phyloP scores from a whole-genome alignment of 1,140 invertebrate genomes.

The Aphelenchoides fujianensis region DNA sequence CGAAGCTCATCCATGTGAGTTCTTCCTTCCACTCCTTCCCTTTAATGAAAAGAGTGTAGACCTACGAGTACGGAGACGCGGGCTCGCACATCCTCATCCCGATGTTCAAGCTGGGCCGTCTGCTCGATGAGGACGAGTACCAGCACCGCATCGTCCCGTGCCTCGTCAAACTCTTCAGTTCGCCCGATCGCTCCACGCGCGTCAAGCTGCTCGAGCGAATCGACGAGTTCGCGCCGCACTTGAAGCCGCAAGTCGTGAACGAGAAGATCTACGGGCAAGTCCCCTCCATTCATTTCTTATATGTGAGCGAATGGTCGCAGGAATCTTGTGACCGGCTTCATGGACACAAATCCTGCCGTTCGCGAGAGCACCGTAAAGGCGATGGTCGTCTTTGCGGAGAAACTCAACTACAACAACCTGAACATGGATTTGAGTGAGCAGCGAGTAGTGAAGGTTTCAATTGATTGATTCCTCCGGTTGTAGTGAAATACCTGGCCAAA shows the following conservation, averaged over 20 bases:
- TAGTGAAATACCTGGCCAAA: constrained; percentile 88
- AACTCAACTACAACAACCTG: constrained; percentile 94
- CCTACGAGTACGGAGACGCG: constrained; percentile 63
- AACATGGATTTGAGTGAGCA: constrained; percentile 94
- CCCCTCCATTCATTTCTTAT: constrained; percentile 24
- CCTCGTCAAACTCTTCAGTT: constrained; percentile 90
- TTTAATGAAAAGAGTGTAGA: constrained; percentile 37
- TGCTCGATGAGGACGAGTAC: constrained; percentile 81
- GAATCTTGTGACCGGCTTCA: constrained; percentile 76
- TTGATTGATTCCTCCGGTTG: too few species aligned
- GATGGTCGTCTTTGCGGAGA: constrained; percentile 86
- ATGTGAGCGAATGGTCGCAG: constrained; percentile 34
- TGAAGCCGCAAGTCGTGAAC: constrained; percentile 56
- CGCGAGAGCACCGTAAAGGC: constrained; percentile 95
- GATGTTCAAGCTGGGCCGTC: constrained; percentile 64
- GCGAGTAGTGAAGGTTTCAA: too few species aligned
- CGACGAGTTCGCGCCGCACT: constrained; percentile 55
- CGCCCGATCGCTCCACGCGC: constrained; percentile 87
- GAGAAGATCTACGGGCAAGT: constrained; percentile 59
- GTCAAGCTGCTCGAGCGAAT: constrained; percentile 85
- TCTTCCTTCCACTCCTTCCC: background rate
- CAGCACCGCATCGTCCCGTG: constrained; percentile 93
- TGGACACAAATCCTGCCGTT: constrained; percentile 92
- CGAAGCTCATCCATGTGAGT: constrained; percentile 86
- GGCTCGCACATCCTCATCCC: constrained; percentile 66